phyloP scores from a whole-genome alignment of 1,140 invertebrate genomes.

The Cheumatopsyche charites region DNA sequence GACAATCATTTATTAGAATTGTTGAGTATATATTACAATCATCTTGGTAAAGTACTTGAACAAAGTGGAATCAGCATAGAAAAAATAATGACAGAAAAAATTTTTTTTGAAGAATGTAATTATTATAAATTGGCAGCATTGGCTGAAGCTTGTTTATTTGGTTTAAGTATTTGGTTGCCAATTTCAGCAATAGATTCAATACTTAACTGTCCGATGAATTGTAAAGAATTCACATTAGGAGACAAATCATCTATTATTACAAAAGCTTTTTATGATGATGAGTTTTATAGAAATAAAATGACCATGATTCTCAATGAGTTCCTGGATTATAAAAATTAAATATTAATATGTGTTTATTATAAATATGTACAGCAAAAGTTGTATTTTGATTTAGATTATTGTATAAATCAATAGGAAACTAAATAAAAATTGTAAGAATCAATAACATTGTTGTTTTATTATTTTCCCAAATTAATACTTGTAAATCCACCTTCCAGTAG shows the following conservation, averaged over 20 bases:
- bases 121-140: conserved; percentile 52
- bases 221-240: conserved; percentile 52
- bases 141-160: conserved; percentile 55
- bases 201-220: conserved; percentile 50
- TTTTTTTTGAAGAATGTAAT: conserved; percentile 52
- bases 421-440: no score
- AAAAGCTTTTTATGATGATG: conserved; percentile 52
- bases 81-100: conserved; percentile 52
- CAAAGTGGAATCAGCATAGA: conserved; percentile 53
- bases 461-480: no score
- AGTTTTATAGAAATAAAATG: conserved; percentile 52
- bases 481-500: no score
- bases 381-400: no score
- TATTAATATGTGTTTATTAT: no score
- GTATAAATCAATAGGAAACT: no score
- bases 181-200: conserved; percentile 45
- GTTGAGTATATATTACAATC: conserved; percentile 60
- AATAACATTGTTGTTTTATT: no score
- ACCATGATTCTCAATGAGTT: conserved; percentile 53
- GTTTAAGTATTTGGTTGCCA: conserved; percentile 53
- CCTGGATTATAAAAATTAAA: no score
- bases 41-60: conserved; percentile 54
- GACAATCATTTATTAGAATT: conserved; percentile 56
- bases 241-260: conserved; percentile 52
- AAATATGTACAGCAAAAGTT: no score